Percentiles rank a stretch among this genome's conserved stretches.
Conservation (phyloP, 2,113 vertebrate genomes). For the Corythaixoides concolor region DNA sequence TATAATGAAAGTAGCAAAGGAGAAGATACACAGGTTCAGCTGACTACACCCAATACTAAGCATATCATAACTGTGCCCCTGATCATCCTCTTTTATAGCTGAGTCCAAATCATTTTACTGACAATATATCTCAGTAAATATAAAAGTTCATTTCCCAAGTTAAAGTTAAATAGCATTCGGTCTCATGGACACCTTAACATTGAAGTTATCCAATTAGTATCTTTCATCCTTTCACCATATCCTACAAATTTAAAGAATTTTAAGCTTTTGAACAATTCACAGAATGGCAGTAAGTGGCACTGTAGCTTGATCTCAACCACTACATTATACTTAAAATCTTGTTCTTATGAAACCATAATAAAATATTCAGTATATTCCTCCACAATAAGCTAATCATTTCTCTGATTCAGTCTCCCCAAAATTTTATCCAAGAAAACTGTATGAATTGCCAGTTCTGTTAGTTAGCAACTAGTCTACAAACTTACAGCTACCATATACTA, state of each 20-base stretch:
- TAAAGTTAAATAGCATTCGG: background rate
- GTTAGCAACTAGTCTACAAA: background rate
- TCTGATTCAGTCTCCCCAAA: background rate
- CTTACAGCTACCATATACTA: background rate
- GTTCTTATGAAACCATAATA: background rate
- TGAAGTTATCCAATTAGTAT: background rate
- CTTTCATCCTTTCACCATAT: background rate
- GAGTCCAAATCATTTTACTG: background rate
- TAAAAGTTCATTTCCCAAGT: background rate
- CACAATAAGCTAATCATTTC: background rate
- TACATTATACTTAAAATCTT: background rate
- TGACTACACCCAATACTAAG: background rate
- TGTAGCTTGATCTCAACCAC: background rate
- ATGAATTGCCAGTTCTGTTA: background rate
- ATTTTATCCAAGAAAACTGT: background rate
- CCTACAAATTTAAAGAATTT: background rate
- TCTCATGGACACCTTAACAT: background rate
- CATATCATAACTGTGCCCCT: fast-evolving
- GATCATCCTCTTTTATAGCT: background rate
- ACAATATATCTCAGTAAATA: background rate
- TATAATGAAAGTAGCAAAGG: background rate
- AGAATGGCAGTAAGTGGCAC: background rate
- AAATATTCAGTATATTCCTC: background rate
- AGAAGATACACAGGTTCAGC: background rate
- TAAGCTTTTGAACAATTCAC: background rate